Percentiles rank a stretch among this genome's conserved stretches.
Conservation (phyloP, 2,797 vertebrate genomes). For the Caiman crocodilus region DNA sequence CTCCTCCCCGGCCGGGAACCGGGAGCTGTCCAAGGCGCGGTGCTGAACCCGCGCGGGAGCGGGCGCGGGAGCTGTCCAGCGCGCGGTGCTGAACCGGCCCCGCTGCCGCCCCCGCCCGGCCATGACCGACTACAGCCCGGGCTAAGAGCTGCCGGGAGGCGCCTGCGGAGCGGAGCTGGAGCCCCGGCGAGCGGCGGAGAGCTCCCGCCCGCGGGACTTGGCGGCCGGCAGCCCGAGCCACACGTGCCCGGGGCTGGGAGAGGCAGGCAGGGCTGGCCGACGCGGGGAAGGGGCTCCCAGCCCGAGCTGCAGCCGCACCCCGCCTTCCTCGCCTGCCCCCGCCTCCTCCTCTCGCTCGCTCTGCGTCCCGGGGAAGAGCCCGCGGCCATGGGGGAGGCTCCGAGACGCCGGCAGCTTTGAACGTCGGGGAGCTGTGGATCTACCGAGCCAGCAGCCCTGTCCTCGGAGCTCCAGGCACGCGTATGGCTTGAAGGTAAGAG, state of each 20-base stretch:
- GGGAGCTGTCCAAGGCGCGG: neutral
- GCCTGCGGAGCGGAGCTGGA: neutral
- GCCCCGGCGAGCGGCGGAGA: neutral
- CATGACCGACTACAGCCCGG: neutral
- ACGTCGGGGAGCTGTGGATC: slow-evolving; percentile 55
- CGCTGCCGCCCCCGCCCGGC: neutral
- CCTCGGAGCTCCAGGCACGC: slow-evolving; percentile 60
- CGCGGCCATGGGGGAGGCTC: neutral
- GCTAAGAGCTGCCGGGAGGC: too few relatives aligned
- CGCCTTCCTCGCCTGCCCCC: neutral
- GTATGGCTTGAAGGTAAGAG: slow-evolving; percentile 86
- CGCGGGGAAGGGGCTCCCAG: neutral
- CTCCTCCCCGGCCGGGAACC: neutral
- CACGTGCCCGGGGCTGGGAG: too few relatives aligned
- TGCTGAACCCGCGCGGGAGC: too few relatives aligned
- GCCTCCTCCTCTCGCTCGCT: neutral
- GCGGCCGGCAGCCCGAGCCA: too few relatives aligned
- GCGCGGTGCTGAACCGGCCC: neutral
- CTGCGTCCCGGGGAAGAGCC: neutral
- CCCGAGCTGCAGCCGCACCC: neutral
- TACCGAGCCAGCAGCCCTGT: neutral
- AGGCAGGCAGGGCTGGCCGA: too few relatives aligned
- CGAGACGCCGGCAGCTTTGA: neutral
- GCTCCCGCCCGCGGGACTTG: too few relatives aligned
- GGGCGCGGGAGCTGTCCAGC: neutral